These are phyloP conservation scores for Oopsacas minuta DNA, from an alignment of 37 sponge, comb jelly and placozoan genomes.

Conservation along the genomic window DNA sequence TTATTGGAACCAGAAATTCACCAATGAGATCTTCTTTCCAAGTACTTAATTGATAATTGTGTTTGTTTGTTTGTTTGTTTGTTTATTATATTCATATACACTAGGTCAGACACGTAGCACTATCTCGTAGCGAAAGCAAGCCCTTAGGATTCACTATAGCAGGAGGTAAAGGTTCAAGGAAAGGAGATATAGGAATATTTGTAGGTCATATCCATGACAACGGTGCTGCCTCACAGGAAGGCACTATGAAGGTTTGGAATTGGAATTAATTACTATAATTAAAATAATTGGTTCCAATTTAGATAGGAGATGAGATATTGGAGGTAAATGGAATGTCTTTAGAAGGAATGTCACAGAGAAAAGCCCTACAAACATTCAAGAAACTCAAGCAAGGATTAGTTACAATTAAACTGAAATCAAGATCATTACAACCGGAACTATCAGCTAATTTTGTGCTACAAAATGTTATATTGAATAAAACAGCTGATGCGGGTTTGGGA, in stretches of 20 bases:
- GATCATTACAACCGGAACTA: not conserved
- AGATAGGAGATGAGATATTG: constrained; percentile 7
- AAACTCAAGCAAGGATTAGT: not conserved
- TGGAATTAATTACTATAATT: too few species aligned
- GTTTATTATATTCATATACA: too few species aligned
- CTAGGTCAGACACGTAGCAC: not conserved
- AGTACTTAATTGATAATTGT: too few species aligned
- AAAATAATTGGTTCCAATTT: not conserved
- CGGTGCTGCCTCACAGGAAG: not conserved
- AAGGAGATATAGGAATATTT: not conserved
- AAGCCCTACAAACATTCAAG: constrained; percentile 13
- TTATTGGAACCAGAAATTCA: not conserved
- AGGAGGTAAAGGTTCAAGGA: not conserved
- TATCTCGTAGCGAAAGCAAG: not conserved
- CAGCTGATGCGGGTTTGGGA: constrained; percentile 11
- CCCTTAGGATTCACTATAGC: not conserved
- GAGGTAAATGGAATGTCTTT: not conserved
- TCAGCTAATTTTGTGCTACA: not conserved
- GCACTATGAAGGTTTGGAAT: not conserved
- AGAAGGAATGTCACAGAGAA: constrained; percentile 14
- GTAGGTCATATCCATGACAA: not conserved
- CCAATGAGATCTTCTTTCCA: not conserved
- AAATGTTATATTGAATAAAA: not conserved
- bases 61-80: too few species aligned
- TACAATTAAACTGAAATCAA: not conserved